A percentile compares a stretch with the other conserved stretches of the same genome.
Evolutionary conservation across 1,140 invertebrate species (phyloP).

Genomic region (Hycleus phaleratus): DNA sequence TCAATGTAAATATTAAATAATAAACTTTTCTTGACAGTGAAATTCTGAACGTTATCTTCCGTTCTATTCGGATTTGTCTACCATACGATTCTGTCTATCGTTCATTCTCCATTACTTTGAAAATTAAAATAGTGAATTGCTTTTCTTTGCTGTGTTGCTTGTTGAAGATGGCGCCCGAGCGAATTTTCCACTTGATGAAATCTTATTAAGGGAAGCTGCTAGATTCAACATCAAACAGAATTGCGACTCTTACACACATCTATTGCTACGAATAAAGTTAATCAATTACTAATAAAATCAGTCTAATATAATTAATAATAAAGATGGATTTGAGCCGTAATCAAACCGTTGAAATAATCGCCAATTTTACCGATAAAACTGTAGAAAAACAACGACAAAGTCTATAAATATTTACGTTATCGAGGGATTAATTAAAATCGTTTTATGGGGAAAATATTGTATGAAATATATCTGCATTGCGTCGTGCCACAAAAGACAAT

Average conservation of each 20-base stretch:
- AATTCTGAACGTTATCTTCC: too few relatives aligned
- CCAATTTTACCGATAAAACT: too few relatives aligned
- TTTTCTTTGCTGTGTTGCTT: too few relatives aligned
- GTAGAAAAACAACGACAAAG: too few relatives aligned
- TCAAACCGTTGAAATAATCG: too few relatives aligned
- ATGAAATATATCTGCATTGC: too few relatives aligned
- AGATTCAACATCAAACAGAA: slow-evolving; percentile 18
- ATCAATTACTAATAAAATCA: slow-evolving; percentile 21
- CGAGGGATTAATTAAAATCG: too few relatives aligned
- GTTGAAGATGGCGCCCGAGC: background rate
- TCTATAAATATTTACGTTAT: too few relatives aligned
- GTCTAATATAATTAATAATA: slow-evolving; percentile 11
- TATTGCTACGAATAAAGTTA: slow-evolving; percentile 22
- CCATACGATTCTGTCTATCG: background rate
- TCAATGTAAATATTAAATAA: background rate
- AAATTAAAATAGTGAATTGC: background rate
- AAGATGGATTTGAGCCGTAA: too few relatives aligned
- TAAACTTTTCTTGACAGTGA: too few relatives aligned
- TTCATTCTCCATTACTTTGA: background rate
- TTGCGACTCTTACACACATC: slow-evolving; percentile 16
- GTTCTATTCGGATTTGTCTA: background rate
- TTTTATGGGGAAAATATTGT: too few relatives aligned
- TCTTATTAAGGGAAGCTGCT: slow-evolving; percentile 19
- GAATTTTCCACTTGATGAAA: slow-evolving; percentile 17
- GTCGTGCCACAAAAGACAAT: too few relatives aligned